Base-by-base conservation (phyloP, 2,888 invertebrate species). In the Phragmatobia fuliginosa region DNA sequence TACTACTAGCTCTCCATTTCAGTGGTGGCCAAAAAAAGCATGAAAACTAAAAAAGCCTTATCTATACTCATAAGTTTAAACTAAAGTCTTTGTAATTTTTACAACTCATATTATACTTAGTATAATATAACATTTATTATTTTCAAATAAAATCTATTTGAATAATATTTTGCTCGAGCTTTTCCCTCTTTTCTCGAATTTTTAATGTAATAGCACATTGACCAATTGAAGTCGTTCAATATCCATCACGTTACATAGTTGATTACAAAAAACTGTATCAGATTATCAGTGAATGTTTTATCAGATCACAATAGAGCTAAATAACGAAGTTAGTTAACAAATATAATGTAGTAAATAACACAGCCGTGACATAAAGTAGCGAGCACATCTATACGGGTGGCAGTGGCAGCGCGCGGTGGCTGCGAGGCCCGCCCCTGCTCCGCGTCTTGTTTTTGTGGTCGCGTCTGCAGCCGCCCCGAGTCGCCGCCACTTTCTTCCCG, bases 371-470 rank as follows among this genome's bases (percentile, higher is more conserved):
- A 81, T 75, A 71, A 83, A 83, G 81, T 83, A 80, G 83, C 76
- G 77, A 71, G 83, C 82, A 83, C 88, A 89, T 82, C 91, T 90
- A 90, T 85, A 87, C 88, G 88, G 89, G 89, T 86, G 87, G 87
- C 88, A 85, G 88, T 78, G 84, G 83, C 85, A 87, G 85, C 82
- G 87, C 83, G 87, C 88, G 88, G 87, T 87, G 88, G 90, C 88
- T 87, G 80, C 79, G 83, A 84, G 87, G 87, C 89, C 92, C 92
- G 91, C 92, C 92, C 92, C 89, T 89, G 89, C 87, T 88, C 89
- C 87, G 90, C 90, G 90, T 90, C 92, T 91, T 93, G 94, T 94
- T 95, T 94, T 94, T 94, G 94, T 91, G 93, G 91, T 88, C 93
- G 91, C 94, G 94, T 93, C 94, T 94, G 94, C 93, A 90, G 91